phyloP scores from a whole-genome alignment of 2,888 invertebrate species.

The Matsumyia berberina region DNA sequence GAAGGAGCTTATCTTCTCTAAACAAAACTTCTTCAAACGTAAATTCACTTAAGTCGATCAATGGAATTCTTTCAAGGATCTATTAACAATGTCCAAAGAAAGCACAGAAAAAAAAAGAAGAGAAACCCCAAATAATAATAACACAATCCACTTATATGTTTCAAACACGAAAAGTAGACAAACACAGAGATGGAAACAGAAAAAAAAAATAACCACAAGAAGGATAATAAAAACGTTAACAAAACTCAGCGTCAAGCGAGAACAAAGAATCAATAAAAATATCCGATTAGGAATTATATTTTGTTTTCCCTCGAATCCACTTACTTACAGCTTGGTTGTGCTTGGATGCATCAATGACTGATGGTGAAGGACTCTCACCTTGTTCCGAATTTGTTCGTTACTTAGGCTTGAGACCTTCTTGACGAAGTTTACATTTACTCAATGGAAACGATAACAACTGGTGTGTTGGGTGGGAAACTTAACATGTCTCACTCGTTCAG shows the following conservation, averaged over 20 bases:
- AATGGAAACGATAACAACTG: constrained; percentile 1
- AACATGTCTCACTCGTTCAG: neutral
- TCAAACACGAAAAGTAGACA: constrained; percentile 20
- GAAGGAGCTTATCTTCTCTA: constrained; percentile 34
- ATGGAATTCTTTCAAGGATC: constrained; percentile 22
- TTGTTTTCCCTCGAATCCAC: constrained; percentile 30
- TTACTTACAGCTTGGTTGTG: constrained; percentile 21
- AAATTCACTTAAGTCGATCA: constrained; percentile 53
- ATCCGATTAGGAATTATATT: constrained; percentile 41
- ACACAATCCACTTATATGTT: constrained; percentile 41
- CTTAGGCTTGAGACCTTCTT: constrained; percentile 5
- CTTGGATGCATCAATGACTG: constrained; percentile 24
- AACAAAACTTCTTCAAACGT: constrained; percentile 47
- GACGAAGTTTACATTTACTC: constrained; percentile 28
- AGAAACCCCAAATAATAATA: constrained; percentile 15
- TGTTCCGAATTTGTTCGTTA: constrained; percentile 10
- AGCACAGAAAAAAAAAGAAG: neutral
- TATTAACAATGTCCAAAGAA: constrained; percentile 36
- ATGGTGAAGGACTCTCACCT: constrained; percentile 3
- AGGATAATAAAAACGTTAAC: constrained; percentile 20
- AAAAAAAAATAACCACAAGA: constrained; percentile 6
- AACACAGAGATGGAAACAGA: neutral
- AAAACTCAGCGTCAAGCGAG: neutral
- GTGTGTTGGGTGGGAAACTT: neutral
- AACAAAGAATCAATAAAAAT: constrained; percentile 43